phyloP scores from a whole-genome alignment of 1,140 invertebrate species.

The Octopus bimaculoides region DNA sequence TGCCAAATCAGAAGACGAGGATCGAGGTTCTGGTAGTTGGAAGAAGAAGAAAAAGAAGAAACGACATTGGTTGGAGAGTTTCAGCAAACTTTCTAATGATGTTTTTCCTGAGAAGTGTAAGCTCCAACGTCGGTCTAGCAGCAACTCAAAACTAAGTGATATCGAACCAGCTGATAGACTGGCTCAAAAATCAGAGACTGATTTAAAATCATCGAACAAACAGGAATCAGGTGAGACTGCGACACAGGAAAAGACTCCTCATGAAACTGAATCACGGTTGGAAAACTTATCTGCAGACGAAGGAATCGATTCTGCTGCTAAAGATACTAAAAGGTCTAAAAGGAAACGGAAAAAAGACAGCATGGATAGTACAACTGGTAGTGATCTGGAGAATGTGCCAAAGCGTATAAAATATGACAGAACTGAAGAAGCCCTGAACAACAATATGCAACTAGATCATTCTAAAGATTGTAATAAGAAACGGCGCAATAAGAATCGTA shows the following conservation, averaged over 20 bases:
- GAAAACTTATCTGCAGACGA: background rate
- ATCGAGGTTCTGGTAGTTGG: background rate
- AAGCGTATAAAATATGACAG: background rate
- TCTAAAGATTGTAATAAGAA: background rate
- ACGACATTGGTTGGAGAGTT: background rate
- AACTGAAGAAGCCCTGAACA: background rate
- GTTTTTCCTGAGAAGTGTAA: background rate
- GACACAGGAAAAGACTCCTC: background rate
- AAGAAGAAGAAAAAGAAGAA: conserved; percentile 3
- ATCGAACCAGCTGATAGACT: background rate
- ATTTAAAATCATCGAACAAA: too few relatives aligned
- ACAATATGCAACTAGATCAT: background rate
- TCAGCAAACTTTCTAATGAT: background rate
- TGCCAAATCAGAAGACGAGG: background rate
- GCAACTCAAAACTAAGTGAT: background rate
- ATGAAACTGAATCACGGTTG: too few relatives aligned
- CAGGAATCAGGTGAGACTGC: background rate
- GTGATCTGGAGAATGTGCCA: background rate
- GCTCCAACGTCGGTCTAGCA: background rate
- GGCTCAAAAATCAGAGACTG: background rate
- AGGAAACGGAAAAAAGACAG: background rate
- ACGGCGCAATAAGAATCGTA: background rate
- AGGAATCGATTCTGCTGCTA: background rate
- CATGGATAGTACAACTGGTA: background rate
- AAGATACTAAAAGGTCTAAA: background rate